Conservation (phyloP, 2,113 vertebrate genomes). For the Callopanchax toddi region DNA sequence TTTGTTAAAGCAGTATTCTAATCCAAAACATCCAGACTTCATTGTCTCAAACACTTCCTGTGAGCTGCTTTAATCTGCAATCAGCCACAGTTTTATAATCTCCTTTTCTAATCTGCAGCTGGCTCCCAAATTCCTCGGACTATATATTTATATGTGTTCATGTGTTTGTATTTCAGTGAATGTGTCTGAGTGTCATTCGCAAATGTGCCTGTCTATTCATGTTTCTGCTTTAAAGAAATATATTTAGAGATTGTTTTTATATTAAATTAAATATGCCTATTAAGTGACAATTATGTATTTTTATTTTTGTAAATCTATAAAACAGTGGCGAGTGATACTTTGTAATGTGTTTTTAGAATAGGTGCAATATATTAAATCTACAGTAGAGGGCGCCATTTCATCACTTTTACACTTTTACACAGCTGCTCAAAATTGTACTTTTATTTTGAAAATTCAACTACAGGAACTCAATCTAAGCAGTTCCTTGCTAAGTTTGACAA, state of each 20-base stretch:
- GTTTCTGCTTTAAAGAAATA: no score
- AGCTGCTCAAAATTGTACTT: accelerated
- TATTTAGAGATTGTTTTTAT: no score
- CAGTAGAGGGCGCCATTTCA: constrained; percentile 27
- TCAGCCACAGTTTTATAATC: neutral
- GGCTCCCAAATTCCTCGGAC: neutral
- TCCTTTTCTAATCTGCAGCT: neutral
- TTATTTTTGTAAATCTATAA: no score
- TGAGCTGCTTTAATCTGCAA: neutral
- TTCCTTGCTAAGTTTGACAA: constrained; percentile 13
- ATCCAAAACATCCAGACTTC: neutral
- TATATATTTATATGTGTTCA: neutral
- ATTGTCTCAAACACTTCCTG: neutral
- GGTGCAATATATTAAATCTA: neutral
- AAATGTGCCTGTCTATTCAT: no score
- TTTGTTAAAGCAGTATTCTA: neutral
- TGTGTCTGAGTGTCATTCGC: no score
- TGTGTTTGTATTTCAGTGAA: neutral
- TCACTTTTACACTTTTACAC: neutral
- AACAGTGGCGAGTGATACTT: no score
- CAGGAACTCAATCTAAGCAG: constrained; percentile 14
- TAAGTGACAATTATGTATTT: no score
- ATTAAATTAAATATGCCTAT: no score
- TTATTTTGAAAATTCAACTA: constrained; percentile 46
- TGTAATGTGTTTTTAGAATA: neutral